Evolutionary conservation across 2,888 invertebrate species (phyloP).

Genomic region (Schizaphis graminum): DNA sequence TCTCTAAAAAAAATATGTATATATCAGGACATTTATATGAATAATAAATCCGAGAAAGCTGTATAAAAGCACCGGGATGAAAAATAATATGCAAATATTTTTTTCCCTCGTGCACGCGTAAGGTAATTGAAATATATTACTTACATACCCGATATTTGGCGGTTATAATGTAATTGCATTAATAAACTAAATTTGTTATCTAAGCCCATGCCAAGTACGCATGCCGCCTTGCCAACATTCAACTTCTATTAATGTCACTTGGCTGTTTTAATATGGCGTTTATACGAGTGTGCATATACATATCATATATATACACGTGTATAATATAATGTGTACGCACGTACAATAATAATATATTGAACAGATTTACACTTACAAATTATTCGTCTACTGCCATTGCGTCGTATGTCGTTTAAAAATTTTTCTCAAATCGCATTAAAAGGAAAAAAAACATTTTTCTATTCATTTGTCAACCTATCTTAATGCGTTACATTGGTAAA

Average conservation of each 20-base stretch:
- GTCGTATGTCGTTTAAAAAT: neutral
- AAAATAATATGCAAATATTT: neutral
- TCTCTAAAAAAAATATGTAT: neutral
- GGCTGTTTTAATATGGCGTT: conserved; percentile 33
- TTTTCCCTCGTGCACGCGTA: neutral
- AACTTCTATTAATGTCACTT: conserved; percentile 59
- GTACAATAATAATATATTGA: neutral
- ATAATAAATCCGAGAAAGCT: conserved; percentile 19
- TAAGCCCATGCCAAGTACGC: conserved; percentile 44
- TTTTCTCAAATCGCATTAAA: neutral
- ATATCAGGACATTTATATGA: conserved; percentile 11
- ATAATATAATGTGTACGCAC: neutral
- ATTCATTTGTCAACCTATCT: neutral
- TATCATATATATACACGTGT: neutral
- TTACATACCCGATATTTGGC: neutral
- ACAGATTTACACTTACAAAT: neutral
- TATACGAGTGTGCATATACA: neutral
- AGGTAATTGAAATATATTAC: conserved; percentile 37
- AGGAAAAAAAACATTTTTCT: neutral
- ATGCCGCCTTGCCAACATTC: conserved; percentile 42
- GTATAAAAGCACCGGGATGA: neutral
- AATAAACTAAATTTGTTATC: conserved; percentile 52
- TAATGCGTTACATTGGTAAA: neutral
- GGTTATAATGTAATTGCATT: conserved; percentile 44
- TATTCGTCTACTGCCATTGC: neutral